Base-by-base conservation (phyloP, 2,888 invertebrate genomes). In the Scaptomyza tumidula region DNA sequence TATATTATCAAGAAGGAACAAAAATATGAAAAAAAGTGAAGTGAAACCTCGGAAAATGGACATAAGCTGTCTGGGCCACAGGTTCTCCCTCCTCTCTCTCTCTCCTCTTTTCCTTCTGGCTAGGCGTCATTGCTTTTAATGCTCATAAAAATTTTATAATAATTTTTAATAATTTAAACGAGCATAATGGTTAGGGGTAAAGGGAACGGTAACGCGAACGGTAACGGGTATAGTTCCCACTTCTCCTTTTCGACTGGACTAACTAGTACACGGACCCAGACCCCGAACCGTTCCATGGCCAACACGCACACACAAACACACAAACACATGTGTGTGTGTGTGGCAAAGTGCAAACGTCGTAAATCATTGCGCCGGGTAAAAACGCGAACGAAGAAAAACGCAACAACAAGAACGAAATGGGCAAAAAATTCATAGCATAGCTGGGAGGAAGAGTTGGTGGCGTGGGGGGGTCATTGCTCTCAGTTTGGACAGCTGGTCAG, bases 61-160 rank as follows among this genome's bases (percentile, higher is more conserved):
- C 24, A 35, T 13, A 24, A 41, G 41, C 41, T 41, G 41, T 41
- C 41, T 41, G 41, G 41, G 41, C 41, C 39, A 14, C 14, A 37
- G 37, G 37, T 37, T 37, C 14, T 3, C 39, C 9, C 39, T 14
- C 35, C 4, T n/a, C 9, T 1, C 39, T 3, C 14, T 6, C 14
- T 37, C n/a, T n/a, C 14, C 14, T 14, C 39, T 1, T 7, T 14
- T 2, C 7, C 14, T 14, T 2, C 5, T 3, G 55, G 55, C 50
- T 19, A 70, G 52, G 52, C 66, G 62, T 55, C 52, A 67, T 60
- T 66, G 66, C 70, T 71, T 77, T 86, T 84, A 80, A 86, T 84
- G 82, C 80, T 78, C 81, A 80, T 86, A 80, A 83, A 86, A 83
- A 72, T 83, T 82, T 63, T 86, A 82, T 80, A 83, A 82, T 84